Evolutionary conservation across 1,140 invertebrate species (phyloP).

Genomic region (Tetramorium simillimum): DNA sequence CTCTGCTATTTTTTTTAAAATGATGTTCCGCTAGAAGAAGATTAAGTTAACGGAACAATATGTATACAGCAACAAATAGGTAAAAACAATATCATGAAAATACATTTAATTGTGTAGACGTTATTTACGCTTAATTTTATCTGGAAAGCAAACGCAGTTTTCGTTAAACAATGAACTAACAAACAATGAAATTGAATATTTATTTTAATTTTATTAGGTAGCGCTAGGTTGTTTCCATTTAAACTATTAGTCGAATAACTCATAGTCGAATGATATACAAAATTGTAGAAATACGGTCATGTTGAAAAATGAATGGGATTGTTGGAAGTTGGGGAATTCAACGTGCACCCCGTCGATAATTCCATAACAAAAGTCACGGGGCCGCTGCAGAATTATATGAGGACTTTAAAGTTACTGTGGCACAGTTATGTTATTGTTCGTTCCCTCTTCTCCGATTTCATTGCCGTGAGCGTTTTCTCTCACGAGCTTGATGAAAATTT

Average conservation of each 20-base stretch:
- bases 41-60: no score
- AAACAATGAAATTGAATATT: background rate
- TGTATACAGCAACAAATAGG: no score
- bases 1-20: no score
- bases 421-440: conserved; percentile 40
- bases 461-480: conserved; percentile 39
- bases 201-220: background rate
- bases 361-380: conserved; percentile 13
- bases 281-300: conserved; percentile 15
- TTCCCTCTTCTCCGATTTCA: background rate
- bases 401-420: background rate
- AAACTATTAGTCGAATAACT: background rate
- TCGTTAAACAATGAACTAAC: background rate
- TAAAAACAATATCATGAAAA: no score
- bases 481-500: conserved; percentile 41
- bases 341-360: conserved; percentile 28
- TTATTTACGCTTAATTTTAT: background rate
- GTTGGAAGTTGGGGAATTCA: background rate
- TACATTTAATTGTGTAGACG: background rate
- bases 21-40: no score
- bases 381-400: background rate
- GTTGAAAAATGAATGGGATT: conserved; percentile 9
- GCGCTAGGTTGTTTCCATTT: background rate
- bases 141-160: background rate
- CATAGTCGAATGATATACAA: background rate